A percentile compares a stretch with the other conserved stretches of the same genome.
These are phyloP conservation scores for Fulica atra DNA, from an alignment of 2,113 vertebrate species.

Conservation along the genomic window DNA sequence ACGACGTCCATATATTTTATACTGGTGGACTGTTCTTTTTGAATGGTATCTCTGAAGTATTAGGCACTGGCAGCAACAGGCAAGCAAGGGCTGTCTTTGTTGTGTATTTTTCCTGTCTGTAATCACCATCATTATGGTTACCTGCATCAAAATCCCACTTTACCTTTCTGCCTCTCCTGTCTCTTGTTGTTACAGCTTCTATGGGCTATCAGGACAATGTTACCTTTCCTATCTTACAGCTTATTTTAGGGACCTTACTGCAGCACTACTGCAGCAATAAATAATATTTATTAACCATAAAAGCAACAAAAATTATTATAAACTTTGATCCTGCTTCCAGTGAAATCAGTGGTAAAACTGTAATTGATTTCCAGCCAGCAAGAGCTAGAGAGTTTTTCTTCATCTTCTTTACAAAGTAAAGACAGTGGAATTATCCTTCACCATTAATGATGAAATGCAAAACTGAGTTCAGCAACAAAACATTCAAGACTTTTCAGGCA, in stretches of 20 bases:
- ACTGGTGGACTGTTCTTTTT: background rate
- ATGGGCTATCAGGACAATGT: background rate
- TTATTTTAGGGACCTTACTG: background rate
- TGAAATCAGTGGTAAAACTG: background rate
- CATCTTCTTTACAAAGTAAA: background rate
- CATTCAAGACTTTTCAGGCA: background rate
- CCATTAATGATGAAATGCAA: background rate
- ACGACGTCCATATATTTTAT: background rate
- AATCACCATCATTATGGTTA: background rate
- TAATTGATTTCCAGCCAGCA: constrained; percentile 27
- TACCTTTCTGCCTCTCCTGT: background rate
- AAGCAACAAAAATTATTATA: constrained; percentile 10
- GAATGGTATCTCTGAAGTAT: background rate
- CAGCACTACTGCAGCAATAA: background rate
- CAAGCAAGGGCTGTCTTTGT: background rate
- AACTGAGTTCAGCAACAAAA: background rate
- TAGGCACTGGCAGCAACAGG: background rate
- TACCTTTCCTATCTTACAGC: background rate
- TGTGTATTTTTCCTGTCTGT: background rate
- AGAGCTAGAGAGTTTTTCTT: background rate
- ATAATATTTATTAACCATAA: constrained; percentile 33
- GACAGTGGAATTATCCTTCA: background rate
- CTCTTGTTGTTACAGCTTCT: background rate
- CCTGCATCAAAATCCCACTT: background rate
- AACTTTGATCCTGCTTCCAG: constrained; percentile 22